Evolutionary conservation across 2,888 invertebrate genomes (phyloP), one percentile per base, ranked within the genome.

Genomic region (Podabrus alpinus): DNA sequence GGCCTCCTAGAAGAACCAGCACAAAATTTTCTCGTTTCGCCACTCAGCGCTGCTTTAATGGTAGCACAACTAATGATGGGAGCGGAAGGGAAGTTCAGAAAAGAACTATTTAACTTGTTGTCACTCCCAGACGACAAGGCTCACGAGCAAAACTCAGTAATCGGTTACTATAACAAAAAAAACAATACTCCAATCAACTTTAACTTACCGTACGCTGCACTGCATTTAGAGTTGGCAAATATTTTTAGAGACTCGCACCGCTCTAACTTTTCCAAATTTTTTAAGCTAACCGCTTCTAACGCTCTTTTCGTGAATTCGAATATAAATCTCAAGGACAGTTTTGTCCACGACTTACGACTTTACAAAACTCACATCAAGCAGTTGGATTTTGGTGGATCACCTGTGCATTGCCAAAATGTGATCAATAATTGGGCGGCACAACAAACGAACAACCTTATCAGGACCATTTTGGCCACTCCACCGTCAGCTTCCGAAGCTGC

Each of bases 11-110:
- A 82, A 15, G 82, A 82, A n/a, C 78, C 81, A 2, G 69, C 71
- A 9, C 80, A 80, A 17, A 88, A 88, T 75, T 86, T 87, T 77
- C 77, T 88, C 9, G 82, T 88, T 4, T 88, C 87, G 0, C 88
- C 88, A 0, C 72, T 88, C 15, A 87, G 87, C 73, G 84, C 86
- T 13, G 84, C 87, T 0, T 80, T 84, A 11, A 81, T 87, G 10
- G 80, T 88, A 15, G 86, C 84, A 0, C 85, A 88, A 79, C 78
- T 88, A 66, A 82, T 87, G 81, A 76, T 88, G 15, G 88, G 87
- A 0, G 84, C 88, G 3, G 82, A 85, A 69, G 86, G 86, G 15
- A 79, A 83, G 17, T 84, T 86, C 15, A 79, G 83, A 60, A 80
- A 82, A 5, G 82, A 86, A 62, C 82, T 87, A 2, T 83, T 84